Conservation (phyloP, 1,140 invertebrate species). For the Phthorimaea operculella region DNA sequence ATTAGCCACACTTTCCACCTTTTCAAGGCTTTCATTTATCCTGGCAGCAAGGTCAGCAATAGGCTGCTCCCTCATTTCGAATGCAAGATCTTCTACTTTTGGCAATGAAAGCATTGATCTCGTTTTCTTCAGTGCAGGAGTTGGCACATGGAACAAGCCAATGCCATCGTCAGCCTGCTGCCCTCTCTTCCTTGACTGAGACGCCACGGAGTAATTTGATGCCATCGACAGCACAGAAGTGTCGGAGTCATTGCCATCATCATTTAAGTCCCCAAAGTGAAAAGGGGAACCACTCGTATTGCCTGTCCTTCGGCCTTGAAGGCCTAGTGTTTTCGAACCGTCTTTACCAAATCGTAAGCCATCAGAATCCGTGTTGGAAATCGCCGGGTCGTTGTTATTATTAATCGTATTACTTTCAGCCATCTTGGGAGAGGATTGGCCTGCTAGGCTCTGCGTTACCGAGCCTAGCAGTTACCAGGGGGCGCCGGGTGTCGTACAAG, state of each 20-base stretch:
- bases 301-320: too few relatives aligned
- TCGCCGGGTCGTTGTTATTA: neutral
- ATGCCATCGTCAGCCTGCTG: neutral
- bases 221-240: neutral
- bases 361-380: neutral
- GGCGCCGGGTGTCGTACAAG: neutral
- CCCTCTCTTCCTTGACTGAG: neutral
- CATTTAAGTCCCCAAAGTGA: neutral
- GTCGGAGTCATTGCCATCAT: neutral
- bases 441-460: neutral
- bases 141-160: neutral
- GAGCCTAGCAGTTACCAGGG: neutral
- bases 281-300: neutral
- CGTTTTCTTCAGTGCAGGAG: conserved; percentile 2
- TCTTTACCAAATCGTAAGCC: neutral
- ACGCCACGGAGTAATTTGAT: neutral
- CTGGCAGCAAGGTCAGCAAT: neutral
- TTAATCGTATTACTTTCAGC: too few relatives aligned
- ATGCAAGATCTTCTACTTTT: neutral
- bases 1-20: neutral
- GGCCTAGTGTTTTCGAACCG: too few relatives aligned
- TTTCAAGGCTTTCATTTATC: neutral
- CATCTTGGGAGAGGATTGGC: neutral
- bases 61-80: neutral
- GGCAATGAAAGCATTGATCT: neutral